These are phyloP conservation scores for Hucho hucho DNA, from an alignment of 2,113 vertebrate species.

Conservation along the genomic window DNA sequence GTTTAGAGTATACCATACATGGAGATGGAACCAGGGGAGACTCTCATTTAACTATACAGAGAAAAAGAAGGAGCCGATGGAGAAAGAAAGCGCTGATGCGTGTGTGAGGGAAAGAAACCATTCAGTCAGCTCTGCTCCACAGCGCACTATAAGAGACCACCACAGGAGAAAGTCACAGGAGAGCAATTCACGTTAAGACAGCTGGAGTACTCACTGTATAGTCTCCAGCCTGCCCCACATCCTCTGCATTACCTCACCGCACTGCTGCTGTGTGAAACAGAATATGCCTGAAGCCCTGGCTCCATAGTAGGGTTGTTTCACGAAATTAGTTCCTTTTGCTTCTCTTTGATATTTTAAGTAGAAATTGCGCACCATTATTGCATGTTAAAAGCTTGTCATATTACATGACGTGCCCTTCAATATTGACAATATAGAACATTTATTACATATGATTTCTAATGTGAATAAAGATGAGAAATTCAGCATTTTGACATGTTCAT, in stretches of 20 bases:
- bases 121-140: neutral
- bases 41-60: constrained; percentile 48
- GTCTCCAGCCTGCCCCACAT: neutral
- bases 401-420: no score
- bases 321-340: no score
- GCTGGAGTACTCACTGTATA: constrained; percentile 11
- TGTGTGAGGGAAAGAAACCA: constrained; percentile 11
- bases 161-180: constrained; percentile 29
- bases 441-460: no score
- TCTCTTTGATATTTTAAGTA: no score
- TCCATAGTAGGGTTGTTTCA: neutral
- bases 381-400: no score
- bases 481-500: no score
- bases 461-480: no score
- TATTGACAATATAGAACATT: no score
- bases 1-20: neutral
- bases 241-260: neutral
- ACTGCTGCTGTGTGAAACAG: neutral
- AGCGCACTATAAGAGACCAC: neutral
- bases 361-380: no score
- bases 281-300: neutral
- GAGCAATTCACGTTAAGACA: constrained; percentile 51
- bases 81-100: neutral
- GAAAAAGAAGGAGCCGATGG: neutral
- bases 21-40: constrained; percentile 46